A percentile compares a stretch with the other conserved stretches of the same genome.
These are phyloP conservation scores for Aradus depressus DNA, from an alignment of 2,888 invertebrate genomes.

Conservation along the genomic window DNA sequence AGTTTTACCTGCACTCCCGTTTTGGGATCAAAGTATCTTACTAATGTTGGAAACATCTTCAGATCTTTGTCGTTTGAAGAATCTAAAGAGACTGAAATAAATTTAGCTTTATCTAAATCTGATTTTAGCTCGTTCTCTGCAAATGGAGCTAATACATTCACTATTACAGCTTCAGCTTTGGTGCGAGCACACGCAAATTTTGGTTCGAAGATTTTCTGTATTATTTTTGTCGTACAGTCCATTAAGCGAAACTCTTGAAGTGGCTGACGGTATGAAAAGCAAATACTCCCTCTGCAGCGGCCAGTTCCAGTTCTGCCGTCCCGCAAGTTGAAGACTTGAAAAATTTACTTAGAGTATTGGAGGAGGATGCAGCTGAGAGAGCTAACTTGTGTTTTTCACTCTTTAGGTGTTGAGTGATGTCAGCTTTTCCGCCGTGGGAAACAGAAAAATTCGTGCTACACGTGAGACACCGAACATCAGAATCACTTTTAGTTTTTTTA, in stretches of 20 bases:
- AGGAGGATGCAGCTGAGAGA: too few species aligned
- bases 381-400: too few species aligned
- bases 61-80: slow-evolving; percentile 22
- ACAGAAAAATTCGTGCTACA: too few species aligned
- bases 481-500: neutral
- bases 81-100: slow-evolving; percentile 22
- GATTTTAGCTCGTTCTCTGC: slow-evolving; percentile 12
- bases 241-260: too few species aligned
- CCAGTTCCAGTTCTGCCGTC: slow-evolving; percentile 1
- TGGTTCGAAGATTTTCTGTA: neutral
- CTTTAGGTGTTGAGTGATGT: too few species aligned
- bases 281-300: slow-evolving; percentile 4
- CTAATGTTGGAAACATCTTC: slow-evolving; percentile 25
- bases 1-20: slow-evolving; percentile 18
- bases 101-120: slow-evolving; percentile 18
- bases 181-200: slow-evolving; percentile 10
- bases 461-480: too few species aligned
- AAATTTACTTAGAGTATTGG: too few species aligned
- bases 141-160: slow-evolving; percentile 22
- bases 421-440: too few species aligned
- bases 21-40: slow-evolving; percentile 18
- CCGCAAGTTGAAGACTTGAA: neutral
- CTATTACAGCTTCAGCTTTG: slow-evolving; percentile 24
- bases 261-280: slow-evolving; percentile 8
- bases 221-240: slow-evolving; percentile 9